Base-by-base conservation (phyloP, 2,888 invertebrate genomes). In the Priocnemis perturbator region DNA sequence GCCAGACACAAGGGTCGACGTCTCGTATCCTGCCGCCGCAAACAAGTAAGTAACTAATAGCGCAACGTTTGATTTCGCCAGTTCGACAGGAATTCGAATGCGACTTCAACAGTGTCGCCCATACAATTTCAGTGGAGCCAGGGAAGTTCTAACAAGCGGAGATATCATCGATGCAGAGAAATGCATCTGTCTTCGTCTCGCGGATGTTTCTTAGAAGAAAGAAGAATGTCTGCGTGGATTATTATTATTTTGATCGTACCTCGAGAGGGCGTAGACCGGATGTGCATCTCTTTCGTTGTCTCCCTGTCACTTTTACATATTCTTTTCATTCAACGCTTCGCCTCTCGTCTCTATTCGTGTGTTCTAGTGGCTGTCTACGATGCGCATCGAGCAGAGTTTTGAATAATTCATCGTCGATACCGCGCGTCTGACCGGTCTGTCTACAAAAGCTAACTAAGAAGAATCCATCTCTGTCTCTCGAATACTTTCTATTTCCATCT, bases 331-430 rank as follows among this genome's bases (percentile, higher is more conserved):
- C 37, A 37, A 9, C 37, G 37, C 1, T 9, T 1, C 37, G 14
- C 37, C 37, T 37, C 37, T 37, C 37, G 4, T 58, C 14, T 45
- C 21, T 44, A 21, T 9, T 21, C 58, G 57, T 14, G 26, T 9
- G 21, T 59, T 26, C 47, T 44, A 59, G 47, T 21, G 20, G n/a
- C 45, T 5, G 50, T n/a, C 50, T n/a, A 14, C n/a, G 50, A 19
- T 50, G 50, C 50, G 50, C 50, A 50, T 50, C 50, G 50, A 19
- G 50, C 50, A 50, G 53, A 53, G 59, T 73, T 73, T 64, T 78
- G 78, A 78, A 78, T 78, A 73, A 78, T 78, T 79, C 78, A 78
- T 74, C 61, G 23, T 20, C 9, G 23, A 26, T 62, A 21, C 50
- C 63, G 44, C 55, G 70, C 67, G 74, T 69, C 74, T 74, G 79